Evolutionary conservation across 2,113 vertebrate genomes (phyloP).

Genomic region (Oncorhynchus tshawytscha): DNA sequence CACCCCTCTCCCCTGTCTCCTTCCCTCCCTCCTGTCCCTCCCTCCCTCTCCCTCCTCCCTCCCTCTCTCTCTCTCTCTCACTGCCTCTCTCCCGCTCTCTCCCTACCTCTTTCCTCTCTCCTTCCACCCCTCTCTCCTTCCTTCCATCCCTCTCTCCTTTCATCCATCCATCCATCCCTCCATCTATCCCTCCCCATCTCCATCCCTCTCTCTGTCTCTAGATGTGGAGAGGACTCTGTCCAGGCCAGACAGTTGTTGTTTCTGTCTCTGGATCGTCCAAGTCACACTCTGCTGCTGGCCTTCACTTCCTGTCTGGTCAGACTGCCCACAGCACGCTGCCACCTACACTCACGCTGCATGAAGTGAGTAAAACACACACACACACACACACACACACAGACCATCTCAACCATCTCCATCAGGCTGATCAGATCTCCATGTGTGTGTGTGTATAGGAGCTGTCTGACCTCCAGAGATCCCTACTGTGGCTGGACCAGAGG

Average conservation of each 20-base stretch:
- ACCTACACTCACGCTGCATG: conserved; percentile 91
- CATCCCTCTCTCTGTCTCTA: conserved; percentile 42
- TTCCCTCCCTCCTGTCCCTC: too few species aligned
- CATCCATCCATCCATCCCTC: neutral
- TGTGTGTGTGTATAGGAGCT: conserved; percentile 76
- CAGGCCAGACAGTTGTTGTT: conserved; percentile 82
- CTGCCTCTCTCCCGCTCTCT: too few species aligned
- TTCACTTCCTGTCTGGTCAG: conserved; percentile 89
- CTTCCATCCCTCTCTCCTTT: too few species aligned
- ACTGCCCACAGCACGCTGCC: conserved; percentile 88
- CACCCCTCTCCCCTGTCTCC: too few species aligned
- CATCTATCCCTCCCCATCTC: neutral
- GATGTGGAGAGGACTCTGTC: conserved; percentile 80
- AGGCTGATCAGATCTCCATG: neutral
- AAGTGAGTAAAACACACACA: conserved; percentile 75
- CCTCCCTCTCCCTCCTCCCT: too few species aligned
- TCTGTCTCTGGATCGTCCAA: conserved; percentile 83
- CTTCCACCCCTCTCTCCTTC: too few species aligned
- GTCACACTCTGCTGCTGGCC: conserved; percentile 84
- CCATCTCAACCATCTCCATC: too few species aligned
- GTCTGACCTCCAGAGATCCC: conserved; percentile 88
- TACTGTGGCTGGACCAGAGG: conserved; percentile 94
- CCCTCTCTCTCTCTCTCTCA: too few species aligned
- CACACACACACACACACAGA: too few species aligned
- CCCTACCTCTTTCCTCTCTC: too few species aligned